Evolutionary conservation across 1,140 invertebrate genomes (phyloP), one percentile per base, ranked within the genome.

Genomic region (Sitophilus oryzae): DNA sequence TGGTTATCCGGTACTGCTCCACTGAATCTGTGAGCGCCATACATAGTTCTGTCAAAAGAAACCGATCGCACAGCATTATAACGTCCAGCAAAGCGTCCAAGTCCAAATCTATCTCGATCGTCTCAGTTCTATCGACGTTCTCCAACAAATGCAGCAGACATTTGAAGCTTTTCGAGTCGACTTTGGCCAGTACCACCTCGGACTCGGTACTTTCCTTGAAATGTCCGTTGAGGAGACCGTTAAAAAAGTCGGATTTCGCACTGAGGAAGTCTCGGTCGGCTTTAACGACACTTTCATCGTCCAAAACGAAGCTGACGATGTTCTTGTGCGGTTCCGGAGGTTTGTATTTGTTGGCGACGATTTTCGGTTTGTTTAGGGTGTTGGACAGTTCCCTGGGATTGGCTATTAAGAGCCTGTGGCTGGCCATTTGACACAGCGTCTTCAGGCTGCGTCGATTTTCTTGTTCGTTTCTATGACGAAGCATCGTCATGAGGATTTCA

Each of bases 151-250:
- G 76, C 1, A 79, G 66, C 22, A 79, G 60, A 66, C 75, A 77
- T 63, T 77, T 70, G 1, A 85, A 65, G 0, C 77, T 76, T 9
- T 74, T 72, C 52, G 74, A 77, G 0, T 78, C 73, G 0, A 80
- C 79, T 48, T 83, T 76, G 60, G 73, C 74, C 1, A 84, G 52
- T 10, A 71, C 68, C 0, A 84, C 75, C 48, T 70, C 70, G 35
- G 73, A 74, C 62, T 84, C 77, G 8, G 71, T 70, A 0, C 82
- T 81, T 64, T 86, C 84, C 22, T 76, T 79, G 63, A 86, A 86
- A 18, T 74, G 71, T 1, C 83, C 83, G 54, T 78, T 76, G 1
- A 86, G 70, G 77, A 86, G 80, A 0, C 79, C 79, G 11, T 74
- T 77, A 56, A 86, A 86, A 25, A 77, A 79, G 47, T 82, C 81